phyloP scores from a whole-genome alignment of 1,140 invertebrate species.

The Zeugodacus cucurbitae region DNA sequence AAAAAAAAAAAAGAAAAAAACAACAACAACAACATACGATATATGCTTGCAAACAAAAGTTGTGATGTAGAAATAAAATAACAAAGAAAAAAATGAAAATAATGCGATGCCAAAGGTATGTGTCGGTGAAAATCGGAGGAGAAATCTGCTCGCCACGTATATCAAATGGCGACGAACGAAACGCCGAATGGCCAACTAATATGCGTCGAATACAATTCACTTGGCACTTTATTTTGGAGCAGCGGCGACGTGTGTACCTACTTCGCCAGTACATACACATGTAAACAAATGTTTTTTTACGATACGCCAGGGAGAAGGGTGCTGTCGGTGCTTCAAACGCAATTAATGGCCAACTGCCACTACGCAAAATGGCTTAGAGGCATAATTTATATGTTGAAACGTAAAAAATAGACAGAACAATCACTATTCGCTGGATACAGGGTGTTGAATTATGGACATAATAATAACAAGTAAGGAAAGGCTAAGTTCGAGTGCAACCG shows the following conservation, averaged over 20 bases:
- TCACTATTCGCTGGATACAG: neutral
- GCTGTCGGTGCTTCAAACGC: neutral
- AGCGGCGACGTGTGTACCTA: neutral
- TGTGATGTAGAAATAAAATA: neutral
- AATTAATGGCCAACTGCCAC: neutral
- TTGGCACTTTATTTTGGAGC: neutral
- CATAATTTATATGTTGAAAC: constrained; percentile 10
- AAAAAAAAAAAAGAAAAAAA: neutral
- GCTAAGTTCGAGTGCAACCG: too few relatives aligned
- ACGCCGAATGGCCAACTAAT: neutral
- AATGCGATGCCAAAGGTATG: neutral
- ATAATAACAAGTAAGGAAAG: too few relatives aligned
- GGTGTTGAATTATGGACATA: neutral
- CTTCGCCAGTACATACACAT: neutral
- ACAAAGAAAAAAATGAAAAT: neutral
- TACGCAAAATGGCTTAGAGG: neutral
- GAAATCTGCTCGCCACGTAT: neutral
- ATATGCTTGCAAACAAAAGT: neutral
- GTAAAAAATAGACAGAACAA: neutral
- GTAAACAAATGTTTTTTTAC: neutral
- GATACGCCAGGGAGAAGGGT: too few relatives aligned
- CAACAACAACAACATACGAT: neutral
- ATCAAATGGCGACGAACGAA: constrained; percentile 8
- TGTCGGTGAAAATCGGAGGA: neutral
- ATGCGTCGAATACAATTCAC: neutral